These are phyloP conservation scores for Drosophila gunungcola DNA, from an alignment of 1,140 invertebrate species.

Conservation along the genomic window DNA sequence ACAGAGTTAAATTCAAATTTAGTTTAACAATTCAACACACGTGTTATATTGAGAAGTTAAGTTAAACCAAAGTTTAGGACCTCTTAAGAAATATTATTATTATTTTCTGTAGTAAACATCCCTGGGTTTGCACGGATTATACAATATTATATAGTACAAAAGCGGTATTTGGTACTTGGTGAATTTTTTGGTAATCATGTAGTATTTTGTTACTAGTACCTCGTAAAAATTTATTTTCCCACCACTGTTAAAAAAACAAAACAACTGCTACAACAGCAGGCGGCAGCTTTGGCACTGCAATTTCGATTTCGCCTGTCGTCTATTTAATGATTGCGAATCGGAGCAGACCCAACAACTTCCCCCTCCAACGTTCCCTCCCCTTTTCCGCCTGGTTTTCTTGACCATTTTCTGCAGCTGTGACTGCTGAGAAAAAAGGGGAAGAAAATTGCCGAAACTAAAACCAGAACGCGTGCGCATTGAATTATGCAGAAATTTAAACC, in stretches of 20 bases:
- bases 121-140: too few species aligned
- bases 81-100: too few species aligned
- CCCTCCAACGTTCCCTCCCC: not conserved
- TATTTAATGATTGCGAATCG: slow-evolving; percentile 70
- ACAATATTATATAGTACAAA: too few species aligned
- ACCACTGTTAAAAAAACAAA: slow-evolving; percentile 15
- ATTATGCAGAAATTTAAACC: slow-evolving; percentile 65
- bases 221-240: not conserved
- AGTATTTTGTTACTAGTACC: not conserved
- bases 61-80: too few species aligned
- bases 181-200: not conserved
- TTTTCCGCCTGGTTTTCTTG: slow-evolving; percentile 7
- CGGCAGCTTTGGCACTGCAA: slow-evolving; percentile 57
- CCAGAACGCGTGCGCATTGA: slow-evolving; percentile 70
- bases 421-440: slow-evolving; percentile 44
- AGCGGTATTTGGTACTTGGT: too few species aligned
- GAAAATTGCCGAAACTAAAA: slow-evolving; percentile 61
- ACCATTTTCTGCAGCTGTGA: slow-evolving; percentile 56
- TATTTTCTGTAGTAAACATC: too few species aligned
- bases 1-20: too few species aligned
- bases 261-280: slow-evolving; percentile 38
- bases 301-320: slow-evolving; percentile 71
- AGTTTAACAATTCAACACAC: too few species aligned
- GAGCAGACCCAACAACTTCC: slow-evolving; percentile 48
- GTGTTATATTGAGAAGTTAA: too few species aligned